Base-by-base conservation (phyloP, 1,140 invertebrate species). In the Magallana gigas region DNA sequence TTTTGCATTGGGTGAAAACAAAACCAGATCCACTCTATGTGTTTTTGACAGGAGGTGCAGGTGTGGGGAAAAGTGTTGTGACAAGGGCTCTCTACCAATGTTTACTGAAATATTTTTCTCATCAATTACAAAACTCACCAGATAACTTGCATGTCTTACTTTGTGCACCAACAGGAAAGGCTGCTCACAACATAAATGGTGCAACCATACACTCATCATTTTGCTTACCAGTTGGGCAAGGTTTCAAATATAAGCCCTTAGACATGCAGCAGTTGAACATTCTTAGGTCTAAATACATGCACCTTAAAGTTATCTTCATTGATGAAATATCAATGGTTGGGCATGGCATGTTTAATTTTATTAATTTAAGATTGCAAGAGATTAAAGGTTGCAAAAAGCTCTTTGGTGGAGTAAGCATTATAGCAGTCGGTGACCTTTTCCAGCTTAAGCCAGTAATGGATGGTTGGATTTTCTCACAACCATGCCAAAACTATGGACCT, bases 321-420 rank as follows among this genome's bases (percentile, higher is more conserved):
- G 90, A 91, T 88, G 89, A 91, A 86, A 88, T 91, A 7, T 91
- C 89, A 0, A 92, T 92, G 91, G 83, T 87, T 7, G 86, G 81
- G 9, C 64, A n/a, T 48, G 88, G 58, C 29, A 88, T 90, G 90
- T 87, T 92, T 57, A 86, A 85, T 18, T 91, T 84, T 64, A 89
- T 91, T 60, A 68, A 91, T 84, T 76, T 87, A 85, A 23, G 89
- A 1, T 64, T 92, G 11, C 60, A 83, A 56, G 85, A 92, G 16
- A 14, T 91, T 48, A 91, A 68, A 80, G 71, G 83, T 81, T 29
- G 14, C 11, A 29, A 84, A 76, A 59, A 85, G 82, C 60, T 29
- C 7, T 92, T 91, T 89, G 90, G 89, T 56, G 89, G 88, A 23
- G 76, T 92, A n/a, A 82, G 62, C 11, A 68, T 91, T 36, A 80